Evolutionary conservation across 2,888 invertebrate genomes (phyloP).

Genomic region (Thalpophila matura): DNA sequence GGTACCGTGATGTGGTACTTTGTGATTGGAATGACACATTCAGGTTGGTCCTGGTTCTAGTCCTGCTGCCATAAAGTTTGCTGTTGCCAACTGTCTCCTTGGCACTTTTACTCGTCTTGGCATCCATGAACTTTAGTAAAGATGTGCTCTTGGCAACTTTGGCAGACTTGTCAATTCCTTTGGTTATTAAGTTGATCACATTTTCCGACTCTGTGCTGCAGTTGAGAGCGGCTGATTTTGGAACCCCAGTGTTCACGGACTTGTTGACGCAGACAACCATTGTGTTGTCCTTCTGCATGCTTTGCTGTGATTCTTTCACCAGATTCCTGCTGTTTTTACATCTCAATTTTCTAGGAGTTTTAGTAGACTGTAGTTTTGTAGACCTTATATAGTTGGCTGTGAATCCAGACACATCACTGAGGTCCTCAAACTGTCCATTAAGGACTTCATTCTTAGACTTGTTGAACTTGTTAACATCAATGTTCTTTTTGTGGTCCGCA

Average conservation of each 20-base stretch:
- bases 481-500: conserved; percentile 61
- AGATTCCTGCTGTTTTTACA: conserved; percentile 75
- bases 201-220: conserved; percentile 84
- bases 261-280: conserved; percentile 80
- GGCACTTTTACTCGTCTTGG: conserved; percentile 63
- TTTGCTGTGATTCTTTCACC: conserved; percentile 74
- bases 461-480: conserved; percentile 48
- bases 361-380: conserved; percentile 81
- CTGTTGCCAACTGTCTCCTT: conserved; percentile 36
- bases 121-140: conserved; percentile 78
- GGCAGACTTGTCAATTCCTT: conserved; percentile 68
- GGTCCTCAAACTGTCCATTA: conserved; percentile 84
- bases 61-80: conserved; percentile 36
- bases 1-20: conserved; percentile 79
- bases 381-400: conserved; percentile 88
- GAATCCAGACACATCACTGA: conserved; percentile 87
- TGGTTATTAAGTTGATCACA: conserved; percentile 79
- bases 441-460: conserved; percentile 61
- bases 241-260: conserved; percentile 73
- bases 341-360: conserved; percentile 77
- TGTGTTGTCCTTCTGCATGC: conserved; percentile 65
- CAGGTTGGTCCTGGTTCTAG: conserved; percentile 63
- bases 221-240: conserved; percentile 68
- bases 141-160: conserved; percentile 79
- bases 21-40: conserved; percentile 79